Evolutionary conservation across 2,797 vertebrate species (phyloP).

Genomic region (Sardinella longiceps): DNA sequence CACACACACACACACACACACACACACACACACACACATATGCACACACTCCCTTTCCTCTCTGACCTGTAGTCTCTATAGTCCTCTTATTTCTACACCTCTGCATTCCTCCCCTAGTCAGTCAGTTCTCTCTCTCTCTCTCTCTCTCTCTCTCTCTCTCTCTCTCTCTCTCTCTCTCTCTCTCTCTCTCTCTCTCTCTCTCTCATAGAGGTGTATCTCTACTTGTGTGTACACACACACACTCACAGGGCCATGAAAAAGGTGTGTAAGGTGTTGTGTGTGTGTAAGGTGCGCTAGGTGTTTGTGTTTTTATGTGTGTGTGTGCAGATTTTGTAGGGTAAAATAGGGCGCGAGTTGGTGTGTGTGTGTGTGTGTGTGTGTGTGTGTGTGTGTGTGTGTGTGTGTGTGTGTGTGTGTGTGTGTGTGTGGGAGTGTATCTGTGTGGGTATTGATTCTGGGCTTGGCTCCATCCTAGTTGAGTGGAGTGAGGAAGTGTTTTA

Average conservation of each 20-base stretch:
- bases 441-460: constrained; percentile 11
- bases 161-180: neutral
- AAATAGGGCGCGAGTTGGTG: too few species aligned
- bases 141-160: too few species aligned
- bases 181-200: neutral
- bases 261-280: neutral
- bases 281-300: neutral
- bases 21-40: too few species aligned
- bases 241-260: too few species aligned
- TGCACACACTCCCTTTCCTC: too few species aligned
- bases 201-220: too few species aligned
- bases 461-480: neutral
- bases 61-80: neutral
- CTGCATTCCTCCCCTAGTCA: neutral
- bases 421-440: neutral
- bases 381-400: too few species aligned
- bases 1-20: too few species aligned
- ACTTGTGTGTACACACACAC: too few species aligned
- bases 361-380: too few species aligned
- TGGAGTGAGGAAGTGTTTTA: constrained; percentile 9
- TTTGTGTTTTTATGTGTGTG: neutral
- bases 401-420: neutral
- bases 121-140: too few species aligned
- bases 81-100: neutral
- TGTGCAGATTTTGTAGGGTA: too few species aligned